phyloP scores from a whole-genome alignment of 2,888 invertebrate species.

The Masnerella sp. region DNA sequence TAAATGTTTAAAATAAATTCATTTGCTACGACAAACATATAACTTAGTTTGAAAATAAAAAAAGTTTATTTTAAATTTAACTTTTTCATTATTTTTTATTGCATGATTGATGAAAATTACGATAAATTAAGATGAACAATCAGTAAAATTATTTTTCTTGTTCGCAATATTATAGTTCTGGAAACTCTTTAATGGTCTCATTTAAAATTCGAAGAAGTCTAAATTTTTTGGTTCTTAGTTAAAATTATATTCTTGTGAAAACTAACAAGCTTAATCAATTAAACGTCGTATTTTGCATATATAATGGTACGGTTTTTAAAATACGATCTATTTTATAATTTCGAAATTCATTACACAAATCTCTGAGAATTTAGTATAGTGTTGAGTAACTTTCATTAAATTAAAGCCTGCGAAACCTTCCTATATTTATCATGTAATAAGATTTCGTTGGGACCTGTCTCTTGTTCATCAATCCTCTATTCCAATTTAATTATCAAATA shows the following conservation, averaged over 20 bases:
- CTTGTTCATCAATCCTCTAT: slow-evolving; percentile 5
- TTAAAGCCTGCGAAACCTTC: slow-evolving; percentile 1
- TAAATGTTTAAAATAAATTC: too few species aligned
- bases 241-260: too few species aligned
- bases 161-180: too few species aligned
- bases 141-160: too few species aligned
- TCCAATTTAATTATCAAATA: slow-evolving; percentile 14
- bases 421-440: slow-evolving; percentile 4
- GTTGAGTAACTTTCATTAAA: slow-evolving; percentile 22
- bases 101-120: too few species aligned
- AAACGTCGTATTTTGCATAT: not conserved
- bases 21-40: too few species aligned
- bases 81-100: too few species aligned
- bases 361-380: not conserved
- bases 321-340: not conserved
- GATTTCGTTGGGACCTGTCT: slow-evolving; percentile 7
- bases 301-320: not conserved
- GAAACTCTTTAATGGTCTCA: too few species aligned
- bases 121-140: too few species aligned
- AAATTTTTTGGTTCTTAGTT: too few species aligned
- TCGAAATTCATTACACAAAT: slow-evolving; percentile 4
- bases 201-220: too few species aligned
- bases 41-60: too few species aligned
- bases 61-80: not conserved
- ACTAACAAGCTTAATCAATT: slow-evolving; percentile 4